phyloP scores from a whole-genome alignment of 2,888 invertebrate species.

The Pseudococcus viburni region DNA sequence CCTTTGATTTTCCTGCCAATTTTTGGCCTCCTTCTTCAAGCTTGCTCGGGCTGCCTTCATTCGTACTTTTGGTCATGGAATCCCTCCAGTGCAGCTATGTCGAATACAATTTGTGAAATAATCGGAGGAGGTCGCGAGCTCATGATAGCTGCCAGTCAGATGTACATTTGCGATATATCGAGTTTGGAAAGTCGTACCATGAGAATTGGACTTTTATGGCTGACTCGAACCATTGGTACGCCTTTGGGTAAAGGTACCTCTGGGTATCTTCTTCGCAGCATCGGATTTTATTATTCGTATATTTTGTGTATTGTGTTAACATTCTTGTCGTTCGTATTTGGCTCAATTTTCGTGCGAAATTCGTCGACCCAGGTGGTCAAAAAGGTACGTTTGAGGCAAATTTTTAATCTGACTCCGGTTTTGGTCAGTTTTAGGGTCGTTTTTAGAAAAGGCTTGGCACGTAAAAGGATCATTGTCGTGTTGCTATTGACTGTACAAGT shows the following conservation, averaged over 20 bases:
- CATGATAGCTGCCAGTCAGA: background rate
- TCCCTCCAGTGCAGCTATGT: conserved; percentile 58
- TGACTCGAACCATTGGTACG: background rate
- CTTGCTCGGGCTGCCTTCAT: conserved; percentile 68
- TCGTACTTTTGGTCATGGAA: conserved; percentile 68
- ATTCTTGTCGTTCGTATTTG: background rate
- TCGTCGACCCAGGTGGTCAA: background rate
- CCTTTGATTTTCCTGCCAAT: conserved; percentile 68
- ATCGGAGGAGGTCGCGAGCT: background rate
- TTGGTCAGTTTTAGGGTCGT: background rate
- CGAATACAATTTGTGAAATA: background rate
- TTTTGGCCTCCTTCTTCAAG: conserved; percentile 68
- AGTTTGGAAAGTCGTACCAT: background rate
- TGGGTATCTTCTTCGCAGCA: conserved; percentile 9
- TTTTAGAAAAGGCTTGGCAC: background rate
- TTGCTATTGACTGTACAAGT: background rate
- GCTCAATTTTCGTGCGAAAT: background rate
- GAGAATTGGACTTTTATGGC: conserved; percentile 4
- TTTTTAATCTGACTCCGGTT: background rate
- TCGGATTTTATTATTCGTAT: conserved; percentile 57
- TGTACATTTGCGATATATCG: conserved; percentile 44
- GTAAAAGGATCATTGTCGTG: background rate
- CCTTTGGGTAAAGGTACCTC: conserved; percentile 19
- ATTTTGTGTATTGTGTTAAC: background rate
- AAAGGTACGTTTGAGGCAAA: background rate